Conservation (phyloP, 1,140 invertebrate species). For the Drosophila parabipectinata region DNA sequence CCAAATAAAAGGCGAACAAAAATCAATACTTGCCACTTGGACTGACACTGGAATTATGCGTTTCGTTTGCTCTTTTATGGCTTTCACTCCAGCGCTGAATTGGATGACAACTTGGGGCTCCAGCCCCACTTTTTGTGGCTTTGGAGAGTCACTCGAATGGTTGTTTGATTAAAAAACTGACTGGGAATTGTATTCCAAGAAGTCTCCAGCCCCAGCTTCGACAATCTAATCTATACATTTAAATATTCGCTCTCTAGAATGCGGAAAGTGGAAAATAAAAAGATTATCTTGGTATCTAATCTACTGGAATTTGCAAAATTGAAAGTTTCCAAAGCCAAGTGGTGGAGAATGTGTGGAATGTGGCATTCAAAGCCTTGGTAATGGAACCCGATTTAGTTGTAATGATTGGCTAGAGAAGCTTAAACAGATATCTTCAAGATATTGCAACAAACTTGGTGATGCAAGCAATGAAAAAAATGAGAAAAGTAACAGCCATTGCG, state of each 20-base stretch:
- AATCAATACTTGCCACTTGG: slow-evolving; percentile 58
- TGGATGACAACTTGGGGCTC: background rate
- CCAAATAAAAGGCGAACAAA: slow-evolving; percentile 21
- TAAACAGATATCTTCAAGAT: background rate
- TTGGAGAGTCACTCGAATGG: background rate
- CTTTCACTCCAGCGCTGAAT: slow-evolving; percentile 3
- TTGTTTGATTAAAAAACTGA: slow-evolving; percentile 30
- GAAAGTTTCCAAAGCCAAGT: background rate
- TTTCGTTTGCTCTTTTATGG: slow-evolving; percentile 26
- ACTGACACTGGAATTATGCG: slow-evolving; percentile 55
- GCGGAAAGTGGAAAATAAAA: slow-evolving; percentile 9
- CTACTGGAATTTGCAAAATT: slow-evolving; percentile 5
- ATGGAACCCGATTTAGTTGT: background rate
- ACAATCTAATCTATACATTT: slow-evolving; percentile 7
- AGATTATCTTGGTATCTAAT: slow-evolving; percentile 28
- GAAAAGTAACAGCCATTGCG: slow-evolving; percentile 41
- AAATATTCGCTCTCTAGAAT: background rate
- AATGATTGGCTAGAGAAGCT: too few relatives aligned
- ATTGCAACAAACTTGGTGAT: slow-evolving; percentile 13
- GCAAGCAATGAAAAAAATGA: slow-evolving; percentile 1
- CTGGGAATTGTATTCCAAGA: slow-evolving; percentile 1
- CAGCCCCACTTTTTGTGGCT: background rate
- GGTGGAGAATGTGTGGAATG: background rate
- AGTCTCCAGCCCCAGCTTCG: background rate
- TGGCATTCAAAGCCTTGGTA: background rate